These are phyloP conservation scores for Spheniscus humboldti DNA, from an alignment of 2,797 vertebrate species.

Conservation along the genomic window DNA sequence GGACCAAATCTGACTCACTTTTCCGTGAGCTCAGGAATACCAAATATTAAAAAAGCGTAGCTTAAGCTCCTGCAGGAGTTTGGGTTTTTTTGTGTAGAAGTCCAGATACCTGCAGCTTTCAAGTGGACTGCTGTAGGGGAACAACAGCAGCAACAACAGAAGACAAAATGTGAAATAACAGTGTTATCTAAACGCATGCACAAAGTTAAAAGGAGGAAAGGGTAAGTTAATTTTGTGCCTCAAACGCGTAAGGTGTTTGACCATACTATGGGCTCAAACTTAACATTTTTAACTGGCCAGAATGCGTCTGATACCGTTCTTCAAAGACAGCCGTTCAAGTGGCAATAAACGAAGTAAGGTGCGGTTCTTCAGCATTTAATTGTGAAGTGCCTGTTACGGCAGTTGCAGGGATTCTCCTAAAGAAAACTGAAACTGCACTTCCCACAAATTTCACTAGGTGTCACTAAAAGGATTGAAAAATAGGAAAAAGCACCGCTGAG, in stretches of 20 bases:
- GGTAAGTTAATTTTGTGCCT: background rate
- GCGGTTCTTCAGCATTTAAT: fast-evolving
- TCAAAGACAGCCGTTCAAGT: background rate
- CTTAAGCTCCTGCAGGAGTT: background rate
- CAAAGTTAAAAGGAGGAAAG: background rate
- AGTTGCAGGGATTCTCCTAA: fast-evolving
- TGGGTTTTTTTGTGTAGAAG: background rate
- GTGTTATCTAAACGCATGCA: background rate
- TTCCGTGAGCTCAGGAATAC: background rate
- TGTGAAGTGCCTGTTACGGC: fast-evolving
- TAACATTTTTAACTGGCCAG: background rate
- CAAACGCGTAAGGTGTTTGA: background rate
- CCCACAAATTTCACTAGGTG: slow-evolving; percentile 64
- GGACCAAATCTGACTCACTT: background rate
- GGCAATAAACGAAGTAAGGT: background rate
- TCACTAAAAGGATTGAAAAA: slow-evolving; percentile 57
- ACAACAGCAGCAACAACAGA: background rate
- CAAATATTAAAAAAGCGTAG: background rate
- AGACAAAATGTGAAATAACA: background rate
- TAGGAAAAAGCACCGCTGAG: fast-evolving
- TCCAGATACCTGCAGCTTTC: background rate
- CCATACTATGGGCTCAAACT: background rate
- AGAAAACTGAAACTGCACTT: background rate
- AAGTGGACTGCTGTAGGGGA: background rate
- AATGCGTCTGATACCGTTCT: background rate